Evolutionary conservation across 2,113 vertebrate genomes (phyloP), one percentile per base, ranked within the genome.

Genomic region (Myrmophylax atrothorax): DNA sequence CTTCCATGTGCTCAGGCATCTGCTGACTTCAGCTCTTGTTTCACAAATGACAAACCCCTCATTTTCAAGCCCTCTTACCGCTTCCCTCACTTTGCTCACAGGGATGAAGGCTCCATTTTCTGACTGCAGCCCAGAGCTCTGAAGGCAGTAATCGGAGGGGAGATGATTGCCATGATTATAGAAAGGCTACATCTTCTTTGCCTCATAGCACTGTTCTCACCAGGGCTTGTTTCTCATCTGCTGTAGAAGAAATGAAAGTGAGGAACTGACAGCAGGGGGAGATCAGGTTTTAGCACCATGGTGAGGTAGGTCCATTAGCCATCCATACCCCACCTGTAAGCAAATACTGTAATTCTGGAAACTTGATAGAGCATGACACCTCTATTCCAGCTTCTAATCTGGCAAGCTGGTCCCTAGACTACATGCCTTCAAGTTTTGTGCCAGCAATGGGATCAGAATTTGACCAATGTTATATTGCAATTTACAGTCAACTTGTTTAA

Each of bases 301-400:
- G 12, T 0, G 1, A 66, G 33, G 18, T 37, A 90, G 55, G 49
- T 49, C 59, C 63, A 35, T 50, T 77, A 76, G 33, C 42, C 42
- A 52, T 70, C 56, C 29, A 20, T 64, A 15, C 17, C 11, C 4
- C 8, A 18, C 9, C 8, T 63, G n/a, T 42, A 69, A 62, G 76
- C 4, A 76, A 64, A 90, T 35, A 9, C 16, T 62, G 13, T 53
- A 7, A 23, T 76, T 79, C 44, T 91, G 58, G 23, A 76, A n/a
- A 33, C 26, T 56, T 0, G 0, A 18, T 12, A 53, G 58, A 53
- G 9, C 10, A 1, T 42, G 18, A 50, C 3, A 13, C 12, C 29
- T 77, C 33, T 67, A 2, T 73, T 74, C 28, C 10, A 20, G 42
- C 33, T 83, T 58, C 56, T 66, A 31, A 53, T 52, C 37, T 90